phyloP scores from a whole-genome alignment of 2,888 invertebrate genomes.

The Chaetogeoica ovagalla region DNA sequence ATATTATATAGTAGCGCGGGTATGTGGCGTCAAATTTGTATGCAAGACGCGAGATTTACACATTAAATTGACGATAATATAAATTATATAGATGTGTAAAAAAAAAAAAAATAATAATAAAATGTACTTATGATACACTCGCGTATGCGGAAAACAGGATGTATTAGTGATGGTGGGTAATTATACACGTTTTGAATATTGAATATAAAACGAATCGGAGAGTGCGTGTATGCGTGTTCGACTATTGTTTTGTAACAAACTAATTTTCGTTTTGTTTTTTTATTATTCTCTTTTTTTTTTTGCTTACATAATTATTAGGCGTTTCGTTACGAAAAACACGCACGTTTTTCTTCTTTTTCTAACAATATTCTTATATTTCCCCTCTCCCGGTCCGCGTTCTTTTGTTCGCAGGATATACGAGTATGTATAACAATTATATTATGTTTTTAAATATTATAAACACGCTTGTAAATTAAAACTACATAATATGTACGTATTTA shows the following conservation, averaged over 20 bases:
- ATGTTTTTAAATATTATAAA: background rate
- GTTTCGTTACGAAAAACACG: conserved; percentile 37
- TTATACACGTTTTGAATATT: conserved; percentile 51
- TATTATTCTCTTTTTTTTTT: conserved; percentile 40
- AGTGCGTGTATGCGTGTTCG: background rate
- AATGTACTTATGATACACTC: conserved; percentile 35
- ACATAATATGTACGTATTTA: background rate
- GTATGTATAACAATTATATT: background rate
- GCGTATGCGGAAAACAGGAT: conserved; percentile 43
- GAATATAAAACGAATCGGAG: conserved; percentile 35
- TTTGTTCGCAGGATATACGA: conserved; percentile 10
- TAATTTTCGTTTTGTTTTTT: conserved; percentile 17
- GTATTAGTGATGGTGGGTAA: conserved; percentile 45
- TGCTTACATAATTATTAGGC: conserved; percentile 34
- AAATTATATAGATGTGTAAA: background rate
- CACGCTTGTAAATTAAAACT: no score
- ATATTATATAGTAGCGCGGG: background rate
- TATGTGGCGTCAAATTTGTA: conserved; percentile 30
- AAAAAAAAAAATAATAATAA: conserved; percentile 1
- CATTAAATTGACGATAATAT: conserved; percentile 40
- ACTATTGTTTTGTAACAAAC: conserved; percentile 46
- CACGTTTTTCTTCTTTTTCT: conserved; percentile 27
- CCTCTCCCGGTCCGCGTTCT: background rate
- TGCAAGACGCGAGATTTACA: conserved; percentile 30
- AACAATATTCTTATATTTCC: background rate